These are phyloP conservation scores for Ardeotis arabs DNA, from an alignment of 2,113 vertebrate species.

Conservation along the genomic window DNA sequence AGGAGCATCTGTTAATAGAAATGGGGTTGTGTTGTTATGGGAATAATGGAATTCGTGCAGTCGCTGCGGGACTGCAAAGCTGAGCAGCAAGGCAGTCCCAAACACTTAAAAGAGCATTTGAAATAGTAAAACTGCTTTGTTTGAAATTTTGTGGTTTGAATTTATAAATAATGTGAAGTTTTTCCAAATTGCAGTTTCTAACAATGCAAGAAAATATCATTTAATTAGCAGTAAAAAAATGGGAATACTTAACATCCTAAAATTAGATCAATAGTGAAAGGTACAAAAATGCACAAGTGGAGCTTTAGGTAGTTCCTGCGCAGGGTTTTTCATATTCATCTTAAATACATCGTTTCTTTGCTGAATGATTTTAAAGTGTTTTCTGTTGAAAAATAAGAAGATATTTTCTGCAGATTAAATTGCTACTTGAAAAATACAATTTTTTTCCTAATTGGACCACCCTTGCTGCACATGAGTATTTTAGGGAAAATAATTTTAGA, in stretches of 20 bases:
- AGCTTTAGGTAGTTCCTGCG: background rate
- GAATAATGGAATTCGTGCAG: background rate
- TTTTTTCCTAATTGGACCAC: background rate
- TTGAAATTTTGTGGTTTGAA: background rate
- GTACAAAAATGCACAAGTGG: background rate
- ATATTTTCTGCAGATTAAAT: background rate
- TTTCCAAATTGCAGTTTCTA: background rate
- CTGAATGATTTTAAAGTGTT: slow-evolving; percentile 9
- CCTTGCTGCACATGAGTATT: background rate
- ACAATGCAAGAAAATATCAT: background rate
- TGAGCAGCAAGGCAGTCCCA: background rate
- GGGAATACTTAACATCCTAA: background rate
- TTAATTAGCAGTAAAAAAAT: background rate
- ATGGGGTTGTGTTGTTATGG: slow-evolving; percentile 8
- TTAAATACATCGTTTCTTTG: background rate
- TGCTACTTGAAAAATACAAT: background rate
- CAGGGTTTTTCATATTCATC: background rate
- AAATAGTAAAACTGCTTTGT: background rate
- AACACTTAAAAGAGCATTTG: background rate
- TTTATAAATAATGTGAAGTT: background rate
- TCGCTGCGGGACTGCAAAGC: background rate
- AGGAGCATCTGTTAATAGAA: background rate
- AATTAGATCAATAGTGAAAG: background rate
- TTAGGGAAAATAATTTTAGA: background rate
- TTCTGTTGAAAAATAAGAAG: slow-evolving; percentile 12